Evolutionary conservation across 1,140 invertebrate genomes (phyloP).

Genomic region (Limonius californicus): DNA sequence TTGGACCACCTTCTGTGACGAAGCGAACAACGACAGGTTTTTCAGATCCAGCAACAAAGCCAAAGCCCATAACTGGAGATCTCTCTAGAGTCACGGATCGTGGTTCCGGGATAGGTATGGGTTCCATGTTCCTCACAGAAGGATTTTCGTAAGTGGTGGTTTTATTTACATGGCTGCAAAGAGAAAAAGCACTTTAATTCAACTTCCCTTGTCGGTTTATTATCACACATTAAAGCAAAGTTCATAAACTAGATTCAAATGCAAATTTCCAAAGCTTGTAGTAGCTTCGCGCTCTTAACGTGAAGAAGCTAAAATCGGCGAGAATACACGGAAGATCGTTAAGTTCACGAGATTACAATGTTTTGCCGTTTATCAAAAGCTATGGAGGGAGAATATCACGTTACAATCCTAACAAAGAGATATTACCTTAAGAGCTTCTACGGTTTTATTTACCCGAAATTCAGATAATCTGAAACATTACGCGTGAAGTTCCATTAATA

Average conservation of each 20-base stretch:
- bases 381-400: background rate
- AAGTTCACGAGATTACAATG: background rate
- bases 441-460: no score
- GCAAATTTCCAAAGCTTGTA: no score
- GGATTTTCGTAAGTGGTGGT: slow-evolving; percentile 83
- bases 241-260: no score
- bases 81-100: slow-evolving; percentile 68
- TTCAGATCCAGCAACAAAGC: slow-evolving; percentile 90
- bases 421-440: background rate
- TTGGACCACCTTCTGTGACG: slow-evolving; percentile 82
- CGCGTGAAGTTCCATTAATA: no score
- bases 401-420: background rate
- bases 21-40: slow-evolving; percentile 86
- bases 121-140: slow-evolving; percentile 47
- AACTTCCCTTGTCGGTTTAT: no score
- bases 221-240: no score
- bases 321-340: background rate
- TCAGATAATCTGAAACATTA: no score
- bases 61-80: slow-evolving; percentile 77
- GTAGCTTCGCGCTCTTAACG: no score
- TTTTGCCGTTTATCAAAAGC: background rate
- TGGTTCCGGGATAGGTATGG: slow-evolving; percentile 68
- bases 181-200: slow-evolving; percentile 3
- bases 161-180: slow-evolving; percentile 81
- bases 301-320: no score